Evolutionary conservation across 2,113 vertebrate species (phyloP).

Genomic region (Struthio camelus): DNA sequence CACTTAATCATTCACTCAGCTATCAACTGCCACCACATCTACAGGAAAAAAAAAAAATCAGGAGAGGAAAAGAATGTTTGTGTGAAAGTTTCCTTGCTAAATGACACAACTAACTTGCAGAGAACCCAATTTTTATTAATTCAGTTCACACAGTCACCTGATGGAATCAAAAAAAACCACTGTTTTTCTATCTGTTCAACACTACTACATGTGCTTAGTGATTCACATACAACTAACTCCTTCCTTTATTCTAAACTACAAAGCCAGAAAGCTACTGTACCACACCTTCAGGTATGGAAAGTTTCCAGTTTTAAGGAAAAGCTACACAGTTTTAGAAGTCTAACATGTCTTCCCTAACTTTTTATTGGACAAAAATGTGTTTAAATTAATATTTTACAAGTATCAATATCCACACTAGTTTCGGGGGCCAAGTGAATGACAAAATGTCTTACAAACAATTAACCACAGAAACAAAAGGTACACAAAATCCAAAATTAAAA

Average conservation of each 20-base stretch:
- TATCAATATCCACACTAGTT: background rate
- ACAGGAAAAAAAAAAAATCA: background rate
- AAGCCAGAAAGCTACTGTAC: background rate
- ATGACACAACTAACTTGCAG: background rate
- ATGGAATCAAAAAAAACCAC: background rate
- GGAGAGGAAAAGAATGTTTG: background rate
- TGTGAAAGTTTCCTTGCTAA: background rate
- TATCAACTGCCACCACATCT: background rate
- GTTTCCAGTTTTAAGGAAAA: background rate
- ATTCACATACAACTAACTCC: background rate
- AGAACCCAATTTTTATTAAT: background rate
- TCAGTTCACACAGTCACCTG: background rate
- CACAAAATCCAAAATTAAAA: background rate
- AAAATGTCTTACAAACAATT: background rate
- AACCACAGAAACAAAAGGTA: background rate
- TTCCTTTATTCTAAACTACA: background rate
- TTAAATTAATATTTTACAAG: background rate
- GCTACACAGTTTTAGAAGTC: background rate
- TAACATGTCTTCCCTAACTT: background rate
- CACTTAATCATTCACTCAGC: background rate
- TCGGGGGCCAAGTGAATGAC: background rate
- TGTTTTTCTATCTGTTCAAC: background rate
- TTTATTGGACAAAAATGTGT: background rate
- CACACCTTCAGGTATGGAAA: background rate
- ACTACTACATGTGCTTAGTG: background rate